A percentile compares a stretch with the other conserved stretches of the same genome.
Evolutionary conservation across 2,797 vertebrate species (phyloP).

Genomic region (Furcifer pardalis): DNA sequence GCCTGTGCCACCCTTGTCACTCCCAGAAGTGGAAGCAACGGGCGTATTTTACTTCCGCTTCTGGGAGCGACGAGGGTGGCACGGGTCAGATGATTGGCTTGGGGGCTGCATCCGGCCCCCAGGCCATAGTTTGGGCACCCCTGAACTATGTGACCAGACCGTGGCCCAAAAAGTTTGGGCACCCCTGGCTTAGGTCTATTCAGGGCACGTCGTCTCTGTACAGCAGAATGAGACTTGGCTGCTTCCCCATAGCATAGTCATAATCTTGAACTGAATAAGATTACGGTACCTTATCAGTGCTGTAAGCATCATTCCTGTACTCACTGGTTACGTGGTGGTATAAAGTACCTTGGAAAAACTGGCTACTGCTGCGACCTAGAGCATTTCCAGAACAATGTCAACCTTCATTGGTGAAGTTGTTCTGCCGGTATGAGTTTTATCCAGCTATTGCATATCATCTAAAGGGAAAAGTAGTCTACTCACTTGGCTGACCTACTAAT

Average conservation of each 20-base stretch:
- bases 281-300: not conserved
- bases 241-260: no score
- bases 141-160: no score
- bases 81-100: no score
- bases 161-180: no score
- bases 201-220: not conserved
- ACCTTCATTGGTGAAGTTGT: not conserved
- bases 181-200: no score
- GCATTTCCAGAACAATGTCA: not conserved
- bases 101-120: no score
- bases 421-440: no score
- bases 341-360: not conserved
- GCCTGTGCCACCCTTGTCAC: no score
- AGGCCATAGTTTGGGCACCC: no score
- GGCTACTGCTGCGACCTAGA: not conserved
- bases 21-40: no score
- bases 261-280: not conserved
- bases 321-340: not conserved
- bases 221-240: not conserved
- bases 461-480: not conserved
- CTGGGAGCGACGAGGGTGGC: no score
- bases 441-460: not conserved
- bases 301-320: not conserved
- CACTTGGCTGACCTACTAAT: not conserved
- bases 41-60: no score